Percentiles rank a stretch among this genome's conserved stretches.
Conservation (phyloP, 2,797 vertebrate genomes). For the Falco biarmicus region DNA sequence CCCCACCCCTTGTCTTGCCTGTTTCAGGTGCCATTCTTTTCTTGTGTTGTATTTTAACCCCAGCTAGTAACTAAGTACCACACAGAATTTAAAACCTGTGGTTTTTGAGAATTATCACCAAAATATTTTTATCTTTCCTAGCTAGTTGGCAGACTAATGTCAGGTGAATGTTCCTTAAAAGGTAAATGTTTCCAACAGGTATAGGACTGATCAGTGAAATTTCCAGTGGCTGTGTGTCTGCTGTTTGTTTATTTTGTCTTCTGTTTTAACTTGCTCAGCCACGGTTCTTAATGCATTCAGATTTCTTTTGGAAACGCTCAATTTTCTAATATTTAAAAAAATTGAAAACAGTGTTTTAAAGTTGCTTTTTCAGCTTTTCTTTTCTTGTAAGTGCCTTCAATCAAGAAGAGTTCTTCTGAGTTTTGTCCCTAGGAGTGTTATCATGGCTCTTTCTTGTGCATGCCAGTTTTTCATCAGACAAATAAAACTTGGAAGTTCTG, state of each 20-base stretch:
- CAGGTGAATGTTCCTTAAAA: not conserved
- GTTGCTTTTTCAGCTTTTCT: not conserved
- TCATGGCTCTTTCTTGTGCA: not conserved
- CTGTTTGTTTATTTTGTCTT: not conserved
- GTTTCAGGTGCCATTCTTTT: not conserved
- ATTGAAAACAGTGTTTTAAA: not conserved
- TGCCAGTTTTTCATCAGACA: slow-evolving; percentile 1
- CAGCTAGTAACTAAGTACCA: too few species aligned
- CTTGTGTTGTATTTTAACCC: not conserved
- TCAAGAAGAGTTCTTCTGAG: not conserved
- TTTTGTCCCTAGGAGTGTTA: not conserved
- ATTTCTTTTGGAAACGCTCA: not conserved
- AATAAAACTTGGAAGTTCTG: not conserved
- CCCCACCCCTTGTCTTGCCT: rapidly evolving
- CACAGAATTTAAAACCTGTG: not conserved
- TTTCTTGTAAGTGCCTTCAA: not conserved
- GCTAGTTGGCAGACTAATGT: not conserved
- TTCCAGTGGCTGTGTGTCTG: not conserved
- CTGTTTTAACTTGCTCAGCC: not conserved
- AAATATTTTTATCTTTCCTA: not conserved
- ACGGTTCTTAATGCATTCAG: not conserved
- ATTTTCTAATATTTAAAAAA: not conserved
- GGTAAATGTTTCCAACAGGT: not conserved
- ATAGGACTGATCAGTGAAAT: not conserved
- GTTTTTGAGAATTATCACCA: not conserved